These are phyloP conservation scores for Plectropomus leopardus DNA, from an alignment of 2,113 vertebrate genomes.

Conservation along the genomic window DNA sequence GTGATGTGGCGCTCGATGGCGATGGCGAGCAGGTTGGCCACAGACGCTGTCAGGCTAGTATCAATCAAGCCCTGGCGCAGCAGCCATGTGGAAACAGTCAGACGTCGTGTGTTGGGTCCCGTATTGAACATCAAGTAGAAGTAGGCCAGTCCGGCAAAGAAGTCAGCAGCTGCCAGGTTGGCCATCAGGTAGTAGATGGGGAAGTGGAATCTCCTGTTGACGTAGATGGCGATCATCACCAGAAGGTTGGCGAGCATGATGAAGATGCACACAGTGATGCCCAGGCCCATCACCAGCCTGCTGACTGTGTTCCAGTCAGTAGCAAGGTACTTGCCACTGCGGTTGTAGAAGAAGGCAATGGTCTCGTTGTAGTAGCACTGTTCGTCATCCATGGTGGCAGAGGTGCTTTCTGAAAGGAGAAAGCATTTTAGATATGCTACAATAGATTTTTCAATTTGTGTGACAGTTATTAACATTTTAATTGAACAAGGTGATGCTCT, in stretches of 20 bases:
- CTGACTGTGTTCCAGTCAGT: constrained; percentile 97
- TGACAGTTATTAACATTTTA: no score
- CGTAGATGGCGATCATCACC: constrained; percentile 99
- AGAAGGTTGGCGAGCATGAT: constrained; percentile 99
- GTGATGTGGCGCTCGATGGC: constrained; percentile 99
- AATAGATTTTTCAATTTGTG: no score
- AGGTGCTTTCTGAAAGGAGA: constrained; percentile 62
- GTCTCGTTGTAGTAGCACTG: constrained; percentile 99
- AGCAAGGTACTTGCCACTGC: constrained; percentile 93
- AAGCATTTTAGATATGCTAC: neutral
- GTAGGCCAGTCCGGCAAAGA: constrained; percentile 98
- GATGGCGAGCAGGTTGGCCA: constrained; percentile 96
- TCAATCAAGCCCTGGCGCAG: constrained; percentile 98
- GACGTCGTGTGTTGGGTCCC: constrained; percentile 94
- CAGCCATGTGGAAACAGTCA: constrained; percentile 97
- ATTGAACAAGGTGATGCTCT: no score
- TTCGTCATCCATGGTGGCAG: constrained; percentile 84
- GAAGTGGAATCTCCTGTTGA: constrained; percentile 98
- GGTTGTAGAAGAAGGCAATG: constrained; percentile 99
- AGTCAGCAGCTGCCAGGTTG: constrained; percentile 98
- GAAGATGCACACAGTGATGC: constrained; percentile 98
- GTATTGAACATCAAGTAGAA: constrained; percentile 99
- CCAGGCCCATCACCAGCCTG: constrained; percentile 97
- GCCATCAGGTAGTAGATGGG: constrained; percentile 99
- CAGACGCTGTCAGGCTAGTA: constrained; percentile 96